Evolutionary conservation across 64 coral and sea anemone species (phyloP), one percentile per base, ranked within the genome.

Genomic region (Platygyra sinensis): DNA sequence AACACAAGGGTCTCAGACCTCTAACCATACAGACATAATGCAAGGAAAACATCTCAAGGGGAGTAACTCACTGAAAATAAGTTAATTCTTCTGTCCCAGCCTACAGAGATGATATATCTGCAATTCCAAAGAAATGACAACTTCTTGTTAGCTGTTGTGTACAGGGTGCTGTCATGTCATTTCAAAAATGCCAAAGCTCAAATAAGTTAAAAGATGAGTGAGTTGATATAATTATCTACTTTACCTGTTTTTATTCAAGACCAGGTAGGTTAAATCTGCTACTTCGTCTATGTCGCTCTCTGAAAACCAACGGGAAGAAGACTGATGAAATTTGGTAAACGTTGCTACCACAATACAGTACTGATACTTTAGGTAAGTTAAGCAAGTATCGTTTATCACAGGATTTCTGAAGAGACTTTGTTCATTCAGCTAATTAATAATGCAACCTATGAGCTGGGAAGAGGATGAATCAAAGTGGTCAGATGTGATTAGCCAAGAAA

Each of bases 101-200:
- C 97, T 59, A 99, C 97, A 17, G 97, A 99, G 77, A 99, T 99
- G 31, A 99, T 99, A 78, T 99, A 99, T 93, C 97, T 99, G 28
- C 22, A 64, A 67, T 14, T 30, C 69, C 31, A 61, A 82, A 74
- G 49, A 72, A 52, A 84, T 73, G 11, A 89, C 14, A 36, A 32
- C 8, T 29, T 57, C 73, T 65, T 65, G 42, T 46, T 46, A 46
- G 7, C 42, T 46, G 4, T 46, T 46, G 42, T 46, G 7, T 5
- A 46, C 42, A 36, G 33, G 33, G 3, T 36, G 33, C 33, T 36
- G n/a, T n/a, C n/a, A n/a, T n/a, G n/a, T n/a, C 38, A 39, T 39
- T 39, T 39, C 38, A 39, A 39, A 39, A 2, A 39, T 39, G 38
- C 38, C 38, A 39, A 39, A 39, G 38, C 38, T 39, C 38, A 39